These are phyloP conservation scores for Papilio gigon DNA, from an alignment of 2,888 invertebrate genomes.

Conservation along the genomic window DNA sequence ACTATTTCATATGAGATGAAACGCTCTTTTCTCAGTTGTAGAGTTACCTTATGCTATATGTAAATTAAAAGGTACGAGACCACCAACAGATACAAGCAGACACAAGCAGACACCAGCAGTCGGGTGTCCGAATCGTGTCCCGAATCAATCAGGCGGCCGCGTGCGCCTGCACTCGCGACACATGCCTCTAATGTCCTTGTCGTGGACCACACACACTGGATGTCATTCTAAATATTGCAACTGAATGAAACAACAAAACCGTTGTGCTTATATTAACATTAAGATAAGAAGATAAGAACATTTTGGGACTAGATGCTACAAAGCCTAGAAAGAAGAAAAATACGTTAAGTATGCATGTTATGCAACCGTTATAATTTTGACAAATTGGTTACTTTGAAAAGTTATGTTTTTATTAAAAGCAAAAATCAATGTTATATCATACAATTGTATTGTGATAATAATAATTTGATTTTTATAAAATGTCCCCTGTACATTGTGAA, in stretches of 20 bases:
- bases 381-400: too few species aligned
- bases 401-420: too few species aligned
- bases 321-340: too few species aligned
- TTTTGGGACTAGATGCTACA: too few species aligned
- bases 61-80: slow-evolving; percentile 25
- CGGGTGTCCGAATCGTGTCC: slow-evolving; percentile 33
- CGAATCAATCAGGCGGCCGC: slow-evolving; percentile 50
- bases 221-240: slow-evolving; percentile 29
- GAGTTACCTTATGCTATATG: too few species aligned
- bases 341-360: too few species aligned
- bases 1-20: too few species aligned
- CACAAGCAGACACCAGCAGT: slow-evolving; percentile 1
- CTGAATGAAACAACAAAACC: background rate
- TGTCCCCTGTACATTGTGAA: slow-evolving; percentile 2
- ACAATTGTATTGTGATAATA: background rate
- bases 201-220: slow-evolving; percentile 44
- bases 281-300: background rate
- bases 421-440: too few species aligned
- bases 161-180: slow-evolving; percentile 48
- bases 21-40: too few species aligned
- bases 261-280: background rate
- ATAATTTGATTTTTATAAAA: slow-evolving; percentile 1
- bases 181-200: slow-evolving; percentile 48
- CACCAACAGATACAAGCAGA: slow-evolving; percentile 8
- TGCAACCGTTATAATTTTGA: too few species aligned